Conservation (phyloP, 2,888 invertebrate genomes). For the Cryptocephalus primarius region DNA sequence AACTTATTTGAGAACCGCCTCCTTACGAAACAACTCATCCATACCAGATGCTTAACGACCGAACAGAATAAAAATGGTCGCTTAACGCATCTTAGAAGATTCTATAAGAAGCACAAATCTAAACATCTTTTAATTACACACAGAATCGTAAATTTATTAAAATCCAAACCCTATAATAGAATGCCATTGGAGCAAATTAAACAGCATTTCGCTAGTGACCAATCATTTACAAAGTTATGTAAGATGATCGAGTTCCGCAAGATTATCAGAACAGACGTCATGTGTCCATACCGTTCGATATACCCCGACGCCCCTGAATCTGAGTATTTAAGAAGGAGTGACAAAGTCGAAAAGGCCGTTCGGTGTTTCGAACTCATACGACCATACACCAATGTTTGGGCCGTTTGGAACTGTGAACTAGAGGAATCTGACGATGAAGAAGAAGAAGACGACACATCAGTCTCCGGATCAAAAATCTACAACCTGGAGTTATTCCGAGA, state of each 20-base stretch:
- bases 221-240: slow-evolving; percentile 39
- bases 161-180: slow-evolving; percentile 41
- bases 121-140: slow-evolving; percentile 43
- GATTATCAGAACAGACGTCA: slow-evolving; percentile 37
- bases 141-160: slow-evolving; percentile 43
- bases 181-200: not conserved
- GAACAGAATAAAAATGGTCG: slow-evolving; percentile 36
- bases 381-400: slow-evolving; percentile 42
- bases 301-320: slow-evolving; percentile 44
- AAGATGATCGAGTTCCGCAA: slow-evolving; percentile 42
- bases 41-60: slow-evolving; percentile 37
- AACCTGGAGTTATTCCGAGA: slow-evolving; percentile 20
- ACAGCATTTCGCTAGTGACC: not conserved
- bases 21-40: slow-evolving; percentile 50
- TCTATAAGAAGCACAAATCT: slow-evolving; percentile 46
- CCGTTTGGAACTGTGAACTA: slow-evolving; percentile 39
- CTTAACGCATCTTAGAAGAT: slow-evolving; percentile 52
- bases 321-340: slow-evolving; percentile 43
- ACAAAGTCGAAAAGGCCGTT: slow-evolving; percentile 40
- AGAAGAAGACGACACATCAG: slow-evolving; percentile 9
- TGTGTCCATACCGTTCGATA: slow-evolving; percentile 44
- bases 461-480: slow-evolving; percentile 9
- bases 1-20: slow-evolving; percentile 46
- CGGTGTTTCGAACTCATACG: slow-evolving; percentile 45
- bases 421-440: slow-evolving; percentile 30